Conservation (phyloP, 2,888 invertebrate species). For the Didymodactylos carnosus region DNA sequence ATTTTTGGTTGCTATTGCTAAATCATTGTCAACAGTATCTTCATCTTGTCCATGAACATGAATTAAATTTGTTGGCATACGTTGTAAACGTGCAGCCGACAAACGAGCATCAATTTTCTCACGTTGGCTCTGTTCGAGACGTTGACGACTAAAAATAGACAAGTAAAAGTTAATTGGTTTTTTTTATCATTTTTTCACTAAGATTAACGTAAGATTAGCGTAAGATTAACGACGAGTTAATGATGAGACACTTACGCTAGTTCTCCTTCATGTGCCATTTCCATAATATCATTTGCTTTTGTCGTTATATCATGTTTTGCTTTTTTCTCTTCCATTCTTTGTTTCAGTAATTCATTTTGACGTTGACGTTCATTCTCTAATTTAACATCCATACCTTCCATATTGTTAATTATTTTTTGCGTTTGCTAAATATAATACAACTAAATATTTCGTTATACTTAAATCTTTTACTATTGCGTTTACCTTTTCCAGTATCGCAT, state of each 20-base stretch:
- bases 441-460: neutral
- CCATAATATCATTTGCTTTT: constrained; percentile 10
- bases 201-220: neutral
- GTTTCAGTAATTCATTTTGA: constrained; percentile 3
- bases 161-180: too few species aligned
- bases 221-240: too few species aligned
- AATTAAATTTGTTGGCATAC: neutral
- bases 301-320: neutral
- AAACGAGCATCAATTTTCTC: constrained; percentile 11
- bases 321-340: neutral
- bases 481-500: neutral
- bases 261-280: neutral
- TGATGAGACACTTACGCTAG: constrained; percentile 8
- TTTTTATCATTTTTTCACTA: too few species aligned
- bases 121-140: constrained; percentile 3
- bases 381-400: constrained; percentile 6
- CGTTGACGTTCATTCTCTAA: constrained; percentile 9
- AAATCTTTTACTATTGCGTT: neutral
- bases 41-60: neutral
- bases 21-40: neutral
- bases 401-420: neutral
- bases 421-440: neutral
- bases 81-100: constrained; percentile 1
- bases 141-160: constrained; percentile 5
- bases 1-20: too few species aligned